Conservation (phyloP, 2,888 invertebrate genomes). For the Drosophila histrio region DNA sequence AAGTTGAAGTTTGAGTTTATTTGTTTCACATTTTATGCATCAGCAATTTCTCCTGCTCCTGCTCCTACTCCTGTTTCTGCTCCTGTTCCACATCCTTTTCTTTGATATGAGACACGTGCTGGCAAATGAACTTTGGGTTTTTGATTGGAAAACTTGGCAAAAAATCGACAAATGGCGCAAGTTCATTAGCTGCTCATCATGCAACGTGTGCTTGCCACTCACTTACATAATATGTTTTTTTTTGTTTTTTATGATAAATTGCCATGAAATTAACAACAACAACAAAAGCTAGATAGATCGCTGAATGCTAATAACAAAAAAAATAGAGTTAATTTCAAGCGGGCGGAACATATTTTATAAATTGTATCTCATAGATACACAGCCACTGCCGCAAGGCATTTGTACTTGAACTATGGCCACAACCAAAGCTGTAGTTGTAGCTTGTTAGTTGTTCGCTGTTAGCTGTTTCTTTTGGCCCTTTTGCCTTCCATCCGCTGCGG, state of each 20-base stretch:
- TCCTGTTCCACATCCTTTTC: neutral
- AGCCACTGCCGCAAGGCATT: slow-evolving; percentile 23
- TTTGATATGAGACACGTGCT: slow-evolving; percentile 38
- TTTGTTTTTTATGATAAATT: slow-evolving; percentile 50
- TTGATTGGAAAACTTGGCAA: slow-evolving; percentile 15
- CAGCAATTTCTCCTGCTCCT: neutral
- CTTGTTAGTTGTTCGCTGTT: slow-evolving; percentile 25
- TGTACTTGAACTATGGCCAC: slow-evolving; percentile 37
- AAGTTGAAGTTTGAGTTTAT: slow-evolving; percentile 20
- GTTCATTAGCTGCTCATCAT: slow-evolving; percentile 52
- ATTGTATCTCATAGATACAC: slow-evolving; percentile 43
- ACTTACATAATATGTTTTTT: slow-evolving; percentile 4
- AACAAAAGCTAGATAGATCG: slow-evolving; percentile 9
- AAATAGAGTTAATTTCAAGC: slow-evolving; percentile 64
- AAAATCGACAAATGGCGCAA: slow-evolving; percentile 32
- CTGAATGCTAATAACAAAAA: slow-evolving; percentile 24
- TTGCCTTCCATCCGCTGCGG: slow-evolving; percentile 34
- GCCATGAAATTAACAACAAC: slow-evolving; percentile 68
- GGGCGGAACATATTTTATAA: slow-evolving; percentile 53
- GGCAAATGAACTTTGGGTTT: slow-evolving; percentile 26
- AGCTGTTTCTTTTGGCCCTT: slow-evolving; percentile 8
- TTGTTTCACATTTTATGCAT: slow-evolving; percentile 37
- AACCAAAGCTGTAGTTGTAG: slow-evolving; percentile 1
- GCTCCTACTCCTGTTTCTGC: neutral
- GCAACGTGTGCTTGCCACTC: slow-evolving; percentile 16